Base-by-base conservation (phyloP, 37 sponge, comb jelly and placozoan genomes). In the Spongia lamella region DNA sequence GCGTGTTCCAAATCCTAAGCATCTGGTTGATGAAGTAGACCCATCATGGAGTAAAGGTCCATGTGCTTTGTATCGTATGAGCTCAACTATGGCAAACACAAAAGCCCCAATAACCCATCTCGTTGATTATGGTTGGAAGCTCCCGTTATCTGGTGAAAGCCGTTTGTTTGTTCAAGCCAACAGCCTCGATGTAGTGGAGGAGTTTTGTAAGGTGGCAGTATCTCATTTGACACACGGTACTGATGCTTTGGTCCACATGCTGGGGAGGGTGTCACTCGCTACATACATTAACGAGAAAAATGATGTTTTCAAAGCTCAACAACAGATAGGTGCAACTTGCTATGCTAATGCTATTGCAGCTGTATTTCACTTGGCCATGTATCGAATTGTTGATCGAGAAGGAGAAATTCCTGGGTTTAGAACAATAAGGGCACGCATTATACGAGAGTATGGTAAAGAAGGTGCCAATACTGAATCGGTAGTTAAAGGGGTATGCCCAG, bases 261-360 rank as follows among this genome's bases (percentile, higher is more conserved):
- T 80, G 1, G 50, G 58, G 29, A 80, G 38, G 30, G 72, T 72
- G 29, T 29, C 43, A 19, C 81, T 80, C 16, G 73, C 73, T 21
- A 36, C 49, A 21, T 80, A 72, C 50, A 80, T 80, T 24, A 71
- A 80, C 52, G 72, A 58, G 52, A 32, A 3, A 20, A 71, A 80
- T 62, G 64, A 61, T 35, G 53, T 58, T 24, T 70, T 80, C 47
- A 38, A 80, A 40, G 72, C 81, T 1, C 3, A 69, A 26, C 6
- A 2, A 30, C 81, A 80, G 58, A 59, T 58, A 5, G 60, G 61
- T 1, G 64, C 31, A 39, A 70, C 81, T 57, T 80, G 81, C 72
- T 80, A 57, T 71, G 81, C 81, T 51, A 71, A 80, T 71, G 72
- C 81, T 22, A 72, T 80, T 71, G 81, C 81, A 57, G 73, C 81